phyloP scores from a whole-genome alignment of 2,797 vertebrate species.

The Petrocephalus sullivani region DNA sequence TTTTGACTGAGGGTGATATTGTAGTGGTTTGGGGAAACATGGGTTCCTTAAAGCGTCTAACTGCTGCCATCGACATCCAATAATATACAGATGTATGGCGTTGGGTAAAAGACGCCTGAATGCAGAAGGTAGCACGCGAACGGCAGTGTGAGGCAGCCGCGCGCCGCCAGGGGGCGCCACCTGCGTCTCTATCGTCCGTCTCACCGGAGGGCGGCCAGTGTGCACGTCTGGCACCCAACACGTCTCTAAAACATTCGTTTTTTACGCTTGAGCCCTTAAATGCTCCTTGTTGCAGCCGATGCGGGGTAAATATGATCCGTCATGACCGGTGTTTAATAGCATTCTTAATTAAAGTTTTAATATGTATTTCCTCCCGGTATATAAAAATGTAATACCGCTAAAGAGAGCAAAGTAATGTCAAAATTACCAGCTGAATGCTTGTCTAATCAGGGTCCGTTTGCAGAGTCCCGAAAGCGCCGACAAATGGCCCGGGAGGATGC shows the following conservation, averaged over 20 bases:
- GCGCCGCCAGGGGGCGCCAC: slow-evolving; percentile 59
- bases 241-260: not conserved
- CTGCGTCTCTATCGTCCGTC: slow-evolving; percentile 35
- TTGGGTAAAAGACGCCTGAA: not conserved
- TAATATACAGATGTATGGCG: too few relatives aligned
- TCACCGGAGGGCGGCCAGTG: too few relatives aligned
- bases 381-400: not conserved
- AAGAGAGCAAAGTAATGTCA: not conserved
- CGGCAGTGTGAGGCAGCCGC: not conserved
- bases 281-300: too few relatives aligned
- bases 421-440: not conserved
- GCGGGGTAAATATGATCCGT: not conserved
- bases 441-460: not conserved
- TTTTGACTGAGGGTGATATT: not conserved
- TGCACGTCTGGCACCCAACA: not conserved
- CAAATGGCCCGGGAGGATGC: not conserved
- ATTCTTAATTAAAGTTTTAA: not conserved
- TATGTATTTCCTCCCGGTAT: not conserved
- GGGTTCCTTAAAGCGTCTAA: not conserved
- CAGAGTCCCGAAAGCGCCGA: not conserved
- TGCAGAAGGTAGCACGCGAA: not conserved
- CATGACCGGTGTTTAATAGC: not conserved
- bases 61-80: too few relatives aligned
- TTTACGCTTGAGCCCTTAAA: too few relatives aligned
- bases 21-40: not conserved